Base-by-base conservation (phyloP, 1,140 invertebrate genomes). In the Drosophila seguyi region DNA sequence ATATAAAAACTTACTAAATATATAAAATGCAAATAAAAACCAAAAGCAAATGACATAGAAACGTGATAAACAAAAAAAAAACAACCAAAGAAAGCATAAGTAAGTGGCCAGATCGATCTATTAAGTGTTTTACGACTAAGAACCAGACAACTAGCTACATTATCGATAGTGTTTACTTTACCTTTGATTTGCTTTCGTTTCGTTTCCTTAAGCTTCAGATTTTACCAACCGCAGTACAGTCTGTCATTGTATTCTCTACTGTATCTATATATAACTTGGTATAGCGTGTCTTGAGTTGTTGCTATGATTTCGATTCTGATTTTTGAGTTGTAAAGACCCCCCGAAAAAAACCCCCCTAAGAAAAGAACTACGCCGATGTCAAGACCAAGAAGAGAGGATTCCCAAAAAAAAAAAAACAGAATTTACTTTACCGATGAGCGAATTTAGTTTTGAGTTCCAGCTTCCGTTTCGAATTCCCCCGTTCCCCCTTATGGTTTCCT, bases 281-380 rank as follows among this genome's bases (percentile, higher is more conserved):
- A 55, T 68, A 79, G 61, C 78, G 87, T 91, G 67, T 73, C 67
- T 87, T 90, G 39, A 82, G 87, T 90, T 90, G 50, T 90, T 91
- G 79, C 75, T 69, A 75, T 91, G 27, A 72, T 72, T 82, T 61
- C 47, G 20, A 48, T 75, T 90, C 69, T 61, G 14, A 13, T 34
- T 34, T 34, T 6, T 34, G n/a, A 47, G 55, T 61, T 79, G 22
- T 47, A 13, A 57, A 39, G 31, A 34, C 39, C 41, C 34, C 41
- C 25, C 25, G 18, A n/a, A n/a, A n/a, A n/a, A 39, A 27, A 47
- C 7, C 36, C 50, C 34, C 11, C 8, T 14, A 4, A 38, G 59
- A 50, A 41, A 62, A 67, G 13, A 71, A 39, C 68, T 36, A 31
- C 68, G 68, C 68, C 36, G 68, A 71, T 72, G 68, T 29, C 63